Percentiles rank a stretch among this genome's conserved stretches.
Conservation (phyloP, 2,797 vertebrate species). For the Acanthiza pusilla region DNA sequence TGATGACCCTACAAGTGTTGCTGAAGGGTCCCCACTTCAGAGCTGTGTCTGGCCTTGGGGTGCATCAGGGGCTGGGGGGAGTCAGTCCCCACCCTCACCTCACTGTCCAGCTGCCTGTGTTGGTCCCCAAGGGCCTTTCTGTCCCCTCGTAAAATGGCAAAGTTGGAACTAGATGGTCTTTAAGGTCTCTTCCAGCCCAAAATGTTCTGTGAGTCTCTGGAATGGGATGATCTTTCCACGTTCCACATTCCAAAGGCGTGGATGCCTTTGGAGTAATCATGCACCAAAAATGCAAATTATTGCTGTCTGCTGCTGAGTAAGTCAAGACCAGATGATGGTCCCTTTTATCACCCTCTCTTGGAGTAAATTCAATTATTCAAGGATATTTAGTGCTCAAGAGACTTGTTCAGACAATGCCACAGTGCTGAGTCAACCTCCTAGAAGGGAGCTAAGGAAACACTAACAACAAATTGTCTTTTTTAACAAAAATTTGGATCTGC, state of each 20-base stretch:
- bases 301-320: background rate
- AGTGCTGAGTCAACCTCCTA: background rate
- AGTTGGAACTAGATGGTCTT: background rate
- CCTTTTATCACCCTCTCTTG: fast-evolving
- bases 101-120: background rate
- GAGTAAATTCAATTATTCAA: background rate
- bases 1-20: background rate
- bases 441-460: background rate
- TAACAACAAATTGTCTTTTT: background rate
- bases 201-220: background rate
- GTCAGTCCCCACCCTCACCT: background rate
- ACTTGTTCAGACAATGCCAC: background rate
- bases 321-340: fast-evolving
- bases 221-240: background rate
- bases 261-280: background rate
- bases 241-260: background rate
- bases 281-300: background rate
- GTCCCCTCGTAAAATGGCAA: background rate
- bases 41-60: fast-evolving
- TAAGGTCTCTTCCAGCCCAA: background rate
- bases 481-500: background rate
- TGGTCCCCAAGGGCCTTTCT: background rate
- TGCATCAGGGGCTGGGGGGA: fast-evolving
- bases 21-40: background rate
- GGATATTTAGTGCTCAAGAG: background rate